Conservation (phyloP, 2,797 vertebrate species). For the Poecile montanus region DNA sequence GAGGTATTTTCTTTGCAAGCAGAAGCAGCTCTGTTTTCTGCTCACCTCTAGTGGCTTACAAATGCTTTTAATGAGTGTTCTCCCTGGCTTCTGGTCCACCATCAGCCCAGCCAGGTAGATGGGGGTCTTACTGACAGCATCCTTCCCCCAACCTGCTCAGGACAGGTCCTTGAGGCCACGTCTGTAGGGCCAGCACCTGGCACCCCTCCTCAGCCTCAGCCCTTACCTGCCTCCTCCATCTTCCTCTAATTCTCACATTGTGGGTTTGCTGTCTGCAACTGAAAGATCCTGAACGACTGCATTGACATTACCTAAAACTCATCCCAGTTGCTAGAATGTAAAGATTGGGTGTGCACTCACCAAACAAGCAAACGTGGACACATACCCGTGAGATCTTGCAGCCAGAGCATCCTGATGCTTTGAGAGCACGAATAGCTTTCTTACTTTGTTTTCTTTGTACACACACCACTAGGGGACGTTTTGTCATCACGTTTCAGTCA, state of each 20-base stretch:
- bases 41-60: background rate
- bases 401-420: background rate
- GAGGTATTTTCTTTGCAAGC: background rate
- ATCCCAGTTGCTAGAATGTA: background rate
- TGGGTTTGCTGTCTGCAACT: background rate
- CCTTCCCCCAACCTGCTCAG: background rate
- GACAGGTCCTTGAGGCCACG: background rate
- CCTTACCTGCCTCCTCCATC: background rate
- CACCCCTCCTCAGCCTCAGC: background rate
- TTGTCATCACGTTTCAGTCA: background rate
- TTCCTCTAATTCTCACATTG: background rate
- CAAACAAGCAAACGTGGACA: background rate
- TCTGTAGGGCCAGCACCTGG: background rate
- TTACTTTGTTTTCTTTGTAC: background rate
- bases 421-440: fast-evolving
- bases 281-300: background rate
- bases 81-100: background rate
- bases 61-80: background rate
- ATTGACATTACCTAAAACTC: background rate
- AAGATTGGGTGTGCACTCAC: background rate
- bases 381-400: fast-evolving
- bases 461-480: slow-evolving; percentile 48
- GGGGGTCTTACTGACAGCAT: background rate
- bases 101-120: background rate
- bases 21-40: background rate